phyloP scores from a whole-genome alignment of 1,140 invertebrate species.

The Drosophila lacteicornis region DNA sequence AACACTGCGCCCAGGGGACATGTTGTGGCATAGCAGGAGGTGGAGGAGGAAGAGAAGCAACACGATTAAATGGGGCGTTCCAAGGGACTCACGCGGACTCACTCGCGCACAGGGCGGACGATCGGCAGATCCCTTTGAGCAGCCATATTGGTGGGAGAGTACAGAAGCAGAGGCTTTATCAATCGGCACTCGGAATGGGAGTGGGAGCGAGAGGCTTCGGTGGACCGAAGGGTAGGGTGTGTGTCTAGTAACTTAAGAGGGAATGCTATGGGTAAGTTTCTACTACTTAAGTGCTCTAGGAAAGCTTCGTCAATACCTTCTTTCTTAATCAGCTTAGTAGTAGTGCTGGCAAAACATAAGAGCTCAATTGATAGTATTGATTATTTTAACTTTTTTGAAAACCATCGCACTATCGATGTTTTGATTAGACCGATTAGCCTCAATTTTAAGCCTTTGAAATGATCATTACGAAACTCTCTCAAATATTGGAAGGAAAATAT shows the following conservation, averaged over 20 bases:
- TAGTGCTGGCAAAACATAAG: too few relatives aligned
- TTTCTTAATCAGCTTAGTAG: background rate
- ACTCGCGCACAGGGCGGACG: slow-evolving; percentile 92
- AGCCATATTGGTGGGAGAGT: slow-evolving; percentile 82
- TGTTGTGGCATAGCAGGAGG: slow-evolving; percentile 76
- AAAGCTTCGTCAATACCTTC: too few relatives aligned
- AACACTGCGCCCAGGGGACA: slow-evolving; percentile 90
- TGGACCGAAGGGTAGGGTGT: background rate
- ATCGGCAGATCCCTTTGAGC: slow-evolving; percentile 91
- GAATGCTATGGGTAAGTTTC: too few relatives aligned
- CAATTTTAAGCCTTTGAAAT: too few relatives aligned
- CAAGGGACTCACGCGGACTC: slow-evolving; percentile 84
- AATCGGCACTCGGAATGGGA: slow-evolving; percentile 52
- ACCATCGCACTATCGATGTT: too few relatives aligned
- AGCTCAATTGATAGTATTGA: too few relatives aligned
- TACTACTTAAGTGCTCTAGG: too few relatives aligned
- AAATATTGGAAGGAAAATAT: too few relatives aligned
- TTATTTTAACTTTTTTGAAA: too few relatives aligned
- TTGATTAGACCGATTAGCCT: too few relatives aligned
- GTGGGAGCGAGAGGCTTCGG: slow-evolving; percentile 7
- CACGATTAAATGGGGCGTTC: slow-evolving; percentile 46
- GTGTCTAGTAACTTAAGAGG: too few relatives aligned
- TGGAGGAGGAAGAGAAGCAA: slow-evolving; percentile 21
- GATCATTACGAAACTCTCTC: too few relatives aligned
- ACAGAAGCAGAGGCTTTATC: slow-evolving; percentile 65